These are phyloP conservation scores for Rhinichthys klamathensis DNA, from an alignment of 2,113 vertebrate genomes.

Conservation along the genomic window DNA sequence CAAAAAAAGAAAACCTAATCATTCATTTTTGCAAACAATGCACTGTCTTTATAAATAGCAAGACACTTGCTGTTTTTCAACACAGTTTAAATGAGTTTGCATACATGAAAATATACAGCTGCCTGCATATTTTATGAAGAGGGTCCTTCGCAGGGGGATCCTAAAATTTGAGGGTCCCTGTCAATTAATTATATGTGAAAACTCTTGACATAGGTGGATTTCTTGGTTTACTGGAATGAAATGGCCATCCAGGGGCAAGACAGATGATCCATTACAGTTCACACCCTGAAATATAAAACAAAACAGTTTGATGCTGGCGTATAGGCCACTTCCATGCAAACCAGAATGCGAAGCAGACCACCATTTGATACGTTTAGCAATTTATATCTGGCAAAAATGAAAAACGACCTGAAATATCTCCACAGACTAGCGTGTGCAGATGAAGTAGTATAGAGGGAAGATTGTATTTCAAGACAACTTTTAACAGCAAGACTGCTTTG, in stretches of 20 bases:
- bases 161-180: background rate
- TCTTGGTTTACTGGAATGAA: constrained; percentile 44
- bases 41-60: background rate
- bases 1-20: background rate
- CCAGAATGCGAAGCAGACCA: constrained; percentile 34
- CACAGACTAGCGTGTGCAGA: constrained; percentile 5
- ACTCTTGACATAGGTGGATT: background rate
- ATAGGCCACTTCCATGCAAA: constrained; percentile 35
- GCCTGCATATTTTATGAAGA: background rate
- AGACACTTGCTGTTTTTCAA: background rate
- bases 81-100: background rate
- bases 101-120: background rate
- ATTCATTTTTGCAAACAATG: background rate
- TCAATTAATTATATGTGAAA: background rate
- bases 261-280: constrained; percentile 52
- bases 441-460: constrained; percentile 35
- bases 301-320: constrained; percentile 36
- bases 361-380: constrained; percentile 45
- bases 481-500: constrained; percentile 35
- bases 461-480: constrained; percentile 55
- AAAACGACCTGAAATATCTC: constrained; percentile 52
- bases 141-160: background rate
- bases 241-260: constrained; percentile 33
- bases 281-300: constrained; percentile 44
- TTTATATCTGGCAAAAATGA: constrained; percentile 45